These are phyloP conservation scores for Clarias laeviceps DNA, from an alignment of 2,797 vertebrate species.

Conservation along the genomic window DNA sequence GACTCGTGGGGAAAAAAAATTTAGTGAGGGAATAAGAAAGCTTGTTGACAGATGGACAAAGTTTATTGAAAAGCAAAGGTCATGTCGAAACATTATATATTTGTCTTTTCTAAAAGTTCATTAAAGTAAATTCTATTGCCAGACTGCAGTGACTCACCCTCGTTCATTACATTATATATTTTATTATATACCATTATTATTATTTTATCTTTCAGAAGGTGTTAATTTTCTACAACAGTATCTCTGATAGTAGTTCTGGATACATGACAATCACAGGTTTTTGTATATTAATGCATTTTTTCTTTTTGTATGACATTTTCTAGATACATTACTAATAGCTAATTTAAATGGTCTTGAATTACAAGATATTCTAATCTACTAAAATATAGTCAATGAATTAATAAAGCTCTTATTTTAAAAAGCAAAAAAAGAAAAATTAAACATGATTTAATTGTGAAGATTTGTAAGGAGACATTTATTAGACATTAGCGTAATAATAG, in stretches of 20 bases:
- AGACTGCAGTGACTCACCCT: background rate
- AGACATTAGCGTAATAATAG: no score
- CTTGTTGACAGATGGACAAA: no score
- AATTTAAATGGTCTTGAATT: background rate
- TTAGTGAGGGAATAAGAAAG: no score
- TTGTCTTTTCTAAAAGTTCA: no score
- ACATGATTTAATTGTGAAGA: background rate
- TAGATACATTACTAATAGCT: background rate
- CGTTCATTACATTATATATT: background rate
- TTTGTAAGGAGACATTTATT: background rate
- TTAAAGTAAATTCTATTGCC: no score
- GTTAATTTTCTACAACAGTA: background rate
- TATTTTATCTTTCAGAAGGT: background rate
- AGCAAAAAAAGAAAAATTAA: background rate
- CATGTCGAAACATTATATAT: no score
- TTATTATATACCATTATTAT: background rate
- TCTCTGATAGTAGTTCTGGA: background rate
- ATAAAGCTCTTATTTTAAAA: background rate
- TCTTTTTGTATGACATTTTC: background rate
- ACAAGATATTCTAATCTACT: background rate
- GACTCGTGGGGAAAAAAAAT: no score
- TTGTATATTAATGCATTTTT: background rate
- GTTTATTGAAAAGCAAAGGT: no score
- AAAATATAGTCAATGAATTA: background rate
- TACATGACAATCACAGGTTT: background rate